phyloP scores from a whole-genome alignment of 2,113 vertebrate species.

The Epinephelus moara region DNA sequence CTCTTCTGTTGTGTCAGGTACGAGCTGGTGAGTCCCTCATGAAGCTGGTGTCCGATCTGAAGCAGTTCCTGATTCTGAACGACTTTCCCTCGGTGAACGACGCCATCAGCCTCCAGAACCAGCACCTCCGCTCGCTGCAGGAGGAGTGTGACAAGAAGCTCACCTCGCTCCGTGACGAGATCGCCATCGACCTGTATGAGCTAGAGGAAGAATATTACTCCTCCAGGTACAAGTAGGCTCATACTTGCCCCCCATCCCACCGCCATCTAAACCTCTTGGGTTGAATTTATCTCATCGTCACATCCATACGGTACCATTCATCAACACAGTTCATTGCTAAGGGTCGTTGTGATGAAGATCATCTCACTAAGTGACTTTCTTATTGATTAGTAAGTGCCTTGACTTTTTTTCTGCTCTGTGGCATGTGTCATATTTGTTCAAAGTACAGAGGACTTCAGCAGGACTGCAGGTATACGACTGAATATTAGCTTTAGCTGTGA shows the following conservation, averaged over 20 bases:
- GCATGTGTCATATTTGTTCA: neutral
- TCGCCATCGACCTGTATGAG: conserved; percentile 98
- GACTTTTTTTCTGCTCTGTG: neutral
- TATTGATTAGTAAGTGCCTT: conserved; percentile 53
- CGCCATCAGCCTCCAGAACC: conserved; percentile 94
- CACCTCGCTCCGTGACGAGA: conserved; percentile 93
- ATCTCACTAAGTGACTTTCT: conserved; percentile 35
- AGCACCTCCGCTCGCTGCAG: conserved; percentile 93
- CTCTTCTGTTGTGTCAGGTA: conserved; percentile 83
- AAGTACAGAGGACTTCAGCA: conserved; percentile 17
- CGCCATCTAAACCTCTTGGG: conserved; percentile 15
- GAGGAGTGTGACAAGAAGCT: conserved; percentile 98
- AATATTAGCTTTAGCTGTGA: conserved; percentile 11
- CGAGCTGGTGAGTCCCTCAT: conserved; percentile 97
- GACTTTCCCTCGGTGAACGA: conserved; percentile 98
- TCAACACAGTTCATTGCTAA: conserved; percentile 10
- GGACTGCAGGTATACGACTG: conserved; percentile 5
- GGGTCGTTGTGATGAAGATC: conserved; percentile 22
- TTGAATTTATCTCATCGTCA: conserved; percentile 21
- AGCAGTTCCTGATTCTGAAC: conserved; percentile 98
- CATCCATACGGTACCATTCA: conserved; percentile 25
- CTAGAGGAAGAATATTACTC: conserved; percentile 99
- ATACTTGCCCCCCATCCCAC: conserved; percentile 52
- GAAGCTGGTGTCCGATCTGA: conserved; percentile 98
- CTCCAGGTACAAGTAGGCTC: conserved; percentile 98